Evolutionary conservation across 2,888 invertebrate genomes (phyloP).

Genomic region (Cryptophagus acutangulus): DNA sequence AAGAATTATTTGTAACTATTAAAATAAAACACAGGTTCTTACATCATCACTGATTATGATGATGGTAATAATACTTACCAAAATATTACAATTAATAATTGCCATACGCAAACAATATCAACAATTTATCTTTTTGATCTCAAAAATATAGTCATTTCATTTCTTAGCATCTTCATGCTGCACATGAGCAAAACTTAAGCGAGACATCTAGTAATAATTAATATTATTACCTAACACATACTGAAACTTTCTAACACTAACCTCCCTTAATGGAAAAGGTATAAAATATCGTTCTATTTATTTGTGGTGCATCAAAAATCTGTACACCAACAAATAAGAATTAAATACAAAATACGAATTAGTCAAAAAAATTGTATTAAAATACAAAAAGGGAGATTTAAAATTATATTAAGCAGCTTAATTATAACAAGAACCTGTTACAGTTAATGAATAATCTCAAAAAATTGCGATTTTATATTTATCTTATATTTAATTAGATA

Average conservation of each 20-base stretch:
- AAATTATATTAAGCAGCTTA: too few species aligned
- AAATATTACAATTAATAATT: too few species aligned
- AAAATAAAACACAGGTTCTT: slow-evolving; percentile 14
- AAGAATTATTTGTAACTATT: too few species aligned
- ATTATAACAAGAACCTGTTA: too few species aligned
- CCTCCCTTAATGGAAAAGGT: slow-evolving; percentile 53
- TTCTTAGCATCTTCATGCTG: slow-evolving; percentile 18
- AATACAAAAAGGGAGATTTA: slow-evolving; percentile 7
- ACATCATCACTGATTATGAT: slow-evolving; percentile 10
- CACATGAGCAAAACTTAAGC: slow-evolving; percentile 49
- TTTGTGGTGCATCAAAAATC: slow-evolving; percentile 45
- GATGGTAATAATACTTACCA: slow-evolving; percentile 15
- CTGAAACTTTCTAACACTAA: slow-evolving; percentile 30
- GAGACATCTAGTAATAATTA: slow-evolving; percentile 33
- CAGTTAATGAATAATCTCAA: too few species aligned
- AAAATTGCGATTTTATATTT: too few species aligned
- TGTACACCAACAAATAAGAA: slow-evolving; percentile 15
- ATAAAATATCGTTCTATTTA: too few species aligned
- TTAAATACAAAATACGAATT: background rate
- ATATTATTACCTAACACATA: slow-evolving; percentile 23
- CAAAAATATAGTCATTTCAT: background rate
- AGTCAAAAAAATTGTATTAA: too few species aligned
- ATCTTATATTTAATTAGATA: too few species aligned
- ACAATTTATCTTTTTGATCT: slow-evolving; percentile 1
- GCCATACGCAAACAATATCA: slow-evolving; percentile 2